Percentiles rank a stretch among this genome's conserved stretches.
phyloP scores from a whole-genome alignment of 64 coral and sea anemone genomes.

The Montipora sp. region DNA sequence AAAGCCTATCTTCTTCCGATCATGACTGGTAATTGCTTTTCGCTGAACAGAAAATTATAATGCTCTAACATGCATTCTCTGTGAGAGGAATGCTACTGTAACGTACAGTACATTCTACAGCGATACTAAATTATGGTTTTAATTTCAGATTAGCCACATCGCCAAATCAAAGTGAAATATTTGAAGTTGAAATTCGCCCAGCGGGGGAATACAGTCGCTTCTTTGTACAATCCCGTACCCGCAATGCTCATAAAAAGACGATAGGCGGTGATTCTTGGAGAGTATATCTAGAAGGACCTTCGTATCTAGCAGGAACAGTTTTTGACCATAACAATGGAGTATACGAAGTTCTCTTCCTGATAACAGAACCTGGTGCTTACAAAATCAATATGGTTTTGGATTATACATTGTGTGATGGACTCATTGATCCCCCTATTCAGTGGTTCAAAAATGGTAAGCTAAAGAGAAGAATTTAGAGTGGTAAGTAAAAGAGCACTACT shows the following conservation, averaged over 20 bases:
- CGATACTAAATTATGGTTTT: background rate
- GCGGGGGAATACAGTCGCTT: constrained; percentile 49
- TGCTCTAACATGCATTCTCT: no score
- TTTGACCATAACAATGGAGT: constrained; percentile 49
- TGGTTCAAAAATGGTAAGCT: constrained; percentile 53
- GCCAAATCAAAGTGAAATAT: constrained; percentile 32
- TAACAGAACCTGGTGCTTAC: constrained; percentile 33
- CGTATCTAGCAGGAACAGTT: constrained; percentile 22
- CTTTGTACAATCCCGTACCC: constrained; percentile 41
- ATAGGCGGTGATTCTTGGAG: constrained; percentile 48
- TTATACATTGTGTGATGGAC: constrained; percentile 50
- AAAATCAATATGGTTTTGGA: constrained; percentile 50
- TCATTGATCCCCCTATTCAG: constrained; percentile 38
- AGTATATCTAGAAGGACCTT: constrained; percentile 37
- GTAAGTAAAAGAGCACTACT: no score
- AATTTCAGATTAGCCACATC: constrained; percentile 5
- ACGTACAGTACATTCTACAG: no score
- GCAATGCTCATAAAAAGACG: background rate
- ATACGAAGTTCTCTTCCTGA: constrained; percentile 48
- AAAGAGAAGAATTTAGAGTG: no score
- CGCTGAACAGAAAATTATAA: no score
- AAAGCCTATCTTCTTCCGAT: no score
- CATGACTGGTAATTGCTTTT: no score
- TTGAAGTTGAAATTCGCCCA: constrained; percentile 11
- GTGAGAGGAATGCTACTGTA: no score